Evolutionary conservation across 2,113 vertebrate species (phyloP), one percentile per base, ranked within the genome.

Genomic region (Lathamus discolor): DNA sequence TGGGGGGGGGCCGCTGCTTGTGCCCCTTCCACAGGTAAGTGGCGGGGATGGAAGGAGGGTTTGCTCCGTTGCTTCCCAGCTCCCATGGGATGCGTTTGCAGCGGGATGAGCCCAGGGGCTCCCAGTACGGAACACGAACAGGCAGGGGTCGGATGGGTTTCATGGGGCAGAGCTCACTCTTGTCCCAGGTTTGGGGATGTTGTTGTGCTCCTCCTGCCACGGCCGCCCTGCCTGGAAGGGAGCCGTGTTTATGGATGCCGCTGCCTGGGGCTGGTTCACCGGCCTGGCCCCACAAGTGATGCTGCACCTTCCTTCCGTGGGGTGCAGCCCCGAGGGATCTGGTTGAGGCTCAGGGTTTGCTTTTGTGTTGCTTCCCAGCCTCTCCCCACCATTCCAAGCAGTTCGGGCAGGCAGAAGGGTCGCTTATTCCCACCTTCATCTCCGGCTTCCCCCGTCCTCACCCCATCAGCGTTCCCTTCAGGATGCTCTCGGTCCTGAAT

Each of bases 241-340:
- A 2, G 33, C 0, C 10, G 0, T 23, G 29, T 6, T 24, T 10
- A 0, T 6, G 43, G n/a, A 10, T 16, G 70, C 27, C 24, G 51
- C 83, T n/a, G 57, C 18, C 12, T 1, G 77, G 49, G n/a, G 9
- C 33, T 59, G 13, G 6, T 59, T 4, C 33, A n/a, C 13, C 55
- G n/a, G 12, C 55, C 33, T 23, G 33, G 33, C 33, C 55, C 55
- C 6, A 14, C 33, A 66, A 69, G 39, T 1, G 44, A 5, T 11
- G 41, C 63, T 66, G 41, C 63, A 22, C 63, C 63, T 6, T 61
- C 55, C 13, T 33, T 33, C 55, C 31, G 22, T n/a, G 19, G 19
- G 55, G 55, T 51, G 46, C 93, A 90, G 86, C 84, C 2, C 9
- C 9, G 29, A 27, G 49, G 51, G 66, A 3, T 1, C 86, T 20